Evolutionary conservation across 2,797 vertebrate genomes (phyloP).

Genomic region (Tadarida brasiliensis): DNA sequence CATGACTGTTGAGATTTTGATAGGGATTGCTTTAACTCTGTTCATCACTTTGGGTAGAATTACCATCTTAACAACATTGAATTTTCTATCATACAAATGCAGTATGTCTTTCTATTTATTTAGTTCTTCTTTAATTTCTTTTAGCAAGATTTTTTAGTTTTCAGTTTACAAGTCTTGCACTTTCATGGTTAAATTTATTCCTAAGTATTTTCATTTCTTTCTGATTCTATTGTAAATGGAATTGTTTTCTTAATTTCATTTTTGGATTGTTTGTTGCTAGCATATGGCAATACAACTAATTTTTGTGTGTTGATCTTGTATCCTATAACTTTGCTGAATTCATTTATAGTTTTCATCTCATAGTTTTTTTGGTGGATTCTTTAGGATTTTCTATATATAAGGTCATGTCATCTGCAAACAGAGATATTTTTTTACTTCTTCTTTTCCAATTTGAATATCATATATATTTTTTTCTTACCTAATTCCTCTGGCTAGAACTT

Average conservation of each 20-base stretch:
- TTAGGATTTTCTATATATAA: slow-evolving; percentile 1
- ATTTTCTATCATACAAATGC: neutral
- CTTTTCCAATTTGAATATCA: neutral
- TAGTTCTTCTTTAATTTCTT: neutral
- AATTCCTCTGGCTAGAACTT: neutral
- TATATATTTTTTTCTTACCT: neutral
- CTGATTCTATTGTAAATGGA: no score
- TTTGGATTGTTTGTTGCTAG: no score
- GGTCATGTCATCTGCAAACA: neutral
- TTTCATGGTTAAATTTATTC: neutral
- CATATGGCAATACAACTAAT: neutral
- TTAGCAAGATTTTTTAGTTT: neutral
- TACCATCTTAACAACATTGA: neutral
- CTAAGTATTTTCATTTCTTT: no score
- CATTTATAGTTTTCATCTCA: neutral
- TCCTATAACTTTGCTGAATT: neutral
- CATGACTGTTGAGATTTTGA: neutral
- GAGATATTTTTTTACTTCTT: neutral
- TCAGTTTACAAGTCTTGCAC: neutral
- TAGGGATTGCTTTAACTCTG: neutral
- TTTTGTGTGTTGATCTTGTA: neutral
- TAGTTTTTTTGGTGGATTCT: neutral
- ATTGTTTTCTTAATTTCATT: no score
- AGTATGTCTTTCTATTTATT: neutral
- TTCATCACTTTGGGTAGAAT: neutral